Base-by-base conservation (phyloP, 2,888 invertebrate genomes). In the Gymnocheta viridis region DNA sequence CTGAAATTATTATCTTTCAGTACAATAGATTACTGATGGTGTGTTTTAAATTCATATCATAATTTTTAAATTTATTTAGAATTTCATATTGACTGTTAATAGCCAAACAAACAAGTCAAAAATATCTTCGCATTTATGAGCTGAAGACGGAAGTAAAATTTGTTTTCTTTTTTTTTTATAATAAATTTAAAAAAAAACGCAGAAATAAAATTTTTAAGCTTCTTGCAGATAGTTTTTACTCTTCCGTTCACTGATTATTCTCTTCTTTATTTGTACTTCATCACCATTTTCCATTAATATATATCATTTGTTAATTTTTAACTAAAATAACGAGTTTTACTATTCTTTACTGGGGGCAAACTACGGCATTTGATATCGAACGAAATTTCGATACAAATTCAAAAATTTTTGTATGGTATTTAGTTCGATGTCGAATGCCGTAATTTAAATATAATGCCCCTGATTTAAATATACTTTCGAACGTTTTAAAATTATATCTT, bases 81-180 rank as follows among this genome's bases (percentile, higher is more conserved):
- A n/a, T n/a, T n/a, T n/a, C n/a, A n/a, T n/a, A n/a, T n/a, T n/a
- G n/a, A n/a, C n/a, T n/a, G n/a, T n/a, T n/a, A n/a, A n/a, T n/a
- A n/a, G n/a, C n/a, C n/a, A 32, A 5, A 12, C 10, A 38, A 38
- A 64, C 74, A n/a, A n/a, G n/a, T n/a, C n/a, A 32, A 5, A 12
- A 1, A 38, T 12, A 64, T 69, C 81, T 74, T 74, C 81, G 47
- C 2, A 62, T 60, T 60, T 58, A 44, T 27, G 60, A 44, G 56
- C 29, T 41, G 1, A 67, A 62, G 41, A 62, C 74, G 81, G 81
- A 82, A 82, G 70, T 64, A 49, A 70, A 58, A 5, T 47, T 24
- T 19, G 14, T 47, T 19, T 4, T 44, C n/a, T n/a, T n/a, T n/a
- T n/a, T n/a, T n/a, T n/a, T n/a, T n/a, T n/a, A n/a, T 49, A 22